Base-by-base conservation (phyloP, 2,888 invertebrate genomes). In the Gymnoscelis rufifasciata region DNA sequence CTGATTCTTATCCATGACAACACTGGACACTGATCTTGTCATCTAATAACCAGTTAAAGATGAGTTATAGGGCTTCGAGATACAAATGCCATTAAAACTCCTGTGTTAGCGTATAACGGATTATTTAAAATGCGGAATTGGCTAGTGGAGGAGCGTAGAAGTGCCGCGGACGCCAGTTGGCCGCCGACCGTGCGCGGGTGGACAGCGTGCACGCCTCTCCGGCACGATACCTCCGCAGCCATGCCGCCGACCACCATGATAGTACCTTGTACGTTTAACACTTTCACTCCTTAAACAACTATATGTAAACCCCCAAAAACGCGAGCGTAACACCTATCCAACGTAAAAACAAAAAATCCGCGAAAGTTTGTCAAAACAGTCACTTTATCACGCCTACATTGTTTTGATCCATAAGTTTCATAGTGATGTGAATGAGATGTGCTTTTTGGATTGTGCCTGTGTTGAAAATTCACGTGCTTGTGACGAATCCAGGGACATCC, bases 191-290 rank as follows among this genome's bases (percentile, higher is more conserved):
- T 71, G 71, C 78, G 74, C 68, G 80, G 70, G 80, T 71, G 75
- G 78, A 77, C 71, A 78, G 78, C 79, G 83, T 76, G 81, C 74
- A 60, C 60, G 70, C 68, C 69, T 59, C 64, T 60, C 60, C 67
- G 67, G 69, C 73, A 69, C 73, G 65, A 62, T 61, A 65, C 64
- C 60, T 65, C 70, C 72, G 75, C 74, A 79, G 75, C 67, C 78
- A 88, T 88, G 88, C 88, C 88, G 74, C 88, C 88, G 61, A 87
- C 87, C 56, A 83, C 88, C 62, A 87, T 86, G 83, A 80, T 88
- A 71, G 87, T 88, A 74, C 86, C 83, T 72, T 88, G 87, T 87
- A 78, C 82, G 88, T 88, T 55, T 38, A 54, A 38, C 38, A 56
- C 40, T 47, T 27, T 30, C 42, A 54, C 31, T 43, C 50, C 40